Base-by-base conservation (phyloP, 2,888 invertebrate species). In the Melieria crassipennis region DNA sequence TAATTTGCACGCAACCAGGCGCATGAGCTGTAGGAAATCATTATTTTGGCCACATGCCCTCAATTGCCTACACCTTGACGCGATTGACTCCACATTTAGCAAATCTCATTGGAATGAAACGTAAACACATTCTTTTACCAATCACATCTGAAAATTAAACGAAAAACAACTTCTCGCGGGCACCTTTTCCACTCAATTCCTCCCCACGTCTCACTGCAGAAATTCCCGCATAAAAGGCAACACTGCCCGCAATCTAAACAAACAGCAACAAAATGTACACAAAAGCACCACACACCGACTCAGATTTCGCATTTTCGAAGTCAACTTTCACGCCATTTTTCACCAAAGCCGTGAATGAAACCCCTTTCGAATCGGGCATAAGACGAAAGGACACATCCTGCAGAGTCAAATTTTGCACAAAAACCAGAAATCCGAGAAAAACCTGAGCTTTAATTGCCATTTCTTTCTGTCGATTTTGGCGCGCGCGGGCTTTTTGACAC, bases 401-500 rank as follows among this genome's bases (percentile, higher is more conserved):
- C 10, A 78, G 80, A 79, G 81, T 78, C 86, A 80, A 76, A 85
- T 84, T 83, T 73, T 58, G 57, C 56, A 11, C 48, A 69, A 45
- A 75, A 43, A 50, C 30, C 42, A 30, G 79, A 84, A 83, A 83
- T 85, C 76, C 61, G 45, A 70, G 52, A 7, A 70, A 71, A 76
- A 72, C 68, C 77, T 70, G 6, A 9, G 5, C 73, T 79, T 78
- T 77, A 80, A 79, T 78, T 73, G 66, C 70, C 77, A 75, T 71
- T 78, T 75, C 76, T 79, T 79, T 79, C 78, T 76, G 16, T 13
- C 30, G 70, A 76, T 81, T 84, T 80, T 85, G 84, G 85, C 86
- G 83, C 85, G 85, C 85, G 85, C 85, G 85, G 84, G 84, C 76
- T 79, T 79, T 77, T 79, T 73, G 80, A 78, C 65, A 77, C 65